Percentiles rank a stretch among this genome's conserved stretches.
Conservation (phyloP, 2,797 vertebrate species). For the Ctenochaetus hawaiiensis region DNA sequence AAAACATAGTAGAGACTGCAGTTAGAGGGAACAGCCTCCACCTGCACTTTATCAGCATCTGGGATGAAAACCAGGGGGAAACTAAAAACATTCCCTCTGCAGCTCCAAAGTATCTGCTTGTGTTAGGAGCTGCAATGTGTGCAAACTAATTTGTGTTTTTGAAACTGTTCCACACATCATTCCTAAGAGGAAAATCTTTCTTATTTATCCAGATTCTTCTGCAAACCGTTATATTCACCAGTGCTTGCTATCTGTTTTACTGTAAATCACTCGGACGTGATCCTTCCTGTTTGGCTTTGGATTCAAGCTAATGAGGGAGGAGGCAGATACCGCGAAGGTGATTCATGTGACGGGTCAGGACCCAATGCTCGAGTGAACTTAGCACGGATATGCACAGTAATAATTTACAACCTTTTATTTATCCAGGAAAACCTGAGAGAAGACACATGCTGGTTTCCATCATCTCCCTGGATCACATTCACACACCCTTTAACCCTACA, state of each 20-base stretch:
- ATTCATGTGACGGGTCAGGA: slow-evolving; percentile 58
- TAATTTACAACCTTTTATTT: slow-evolving; percentile 66
- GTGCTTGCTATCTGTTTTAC: slow-evolving; percentile 55
- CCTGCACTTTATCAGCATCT: slow-evolving; percentile 38
- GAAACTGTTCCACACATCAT: slow-evolving; percentile 37
- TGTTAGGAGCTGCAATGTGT: slow-evolving; percentile 22
- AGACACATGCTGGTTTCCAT: slow-evolving; percentile 55
- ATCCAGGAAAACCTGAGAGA: slow-evolving; percentile 43
- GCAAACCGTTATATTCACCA: slow-evolving; percentile 38
- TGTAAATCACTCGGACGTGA: slow-evolving; percentile 69
- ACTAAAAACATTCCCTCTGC: slow-evolving; percentile 21
- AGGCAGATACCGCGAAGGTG: slow-evolving; percentile 36
- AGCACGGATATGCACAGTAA: slow-evolving; percentile 54
- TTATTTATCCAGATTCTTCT: slow-evolving; percentile 54
- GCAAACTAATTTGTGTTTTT: slow-evolving; percentile 35
- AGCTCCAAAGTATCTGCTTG: slow-evolving; percentile 18
- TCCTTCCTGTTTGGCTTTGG: slow-evolving; percentile 75
- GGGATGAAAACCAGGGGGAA: slow-evolving; percentile 62
- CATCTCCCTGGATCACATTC: slow-evolving; percentile 15
- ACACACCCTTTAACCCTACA: slow-evolving; percentile 11
- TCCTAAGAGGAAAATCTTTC: slow-evolving; percentile 27
- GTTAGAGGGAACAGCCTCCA: slow-evolving; percentile 1
- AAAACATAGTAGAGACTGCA: background rate
- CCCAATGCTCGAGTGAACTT: slow-evolving; percentile 45
- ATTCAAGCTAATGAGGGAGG: slow-evolving; percentile 55